Evolutionary conservation across 1,140 invertebrate species (phyloP).

Genomic region (Hirudo medicinalis): DNA sequence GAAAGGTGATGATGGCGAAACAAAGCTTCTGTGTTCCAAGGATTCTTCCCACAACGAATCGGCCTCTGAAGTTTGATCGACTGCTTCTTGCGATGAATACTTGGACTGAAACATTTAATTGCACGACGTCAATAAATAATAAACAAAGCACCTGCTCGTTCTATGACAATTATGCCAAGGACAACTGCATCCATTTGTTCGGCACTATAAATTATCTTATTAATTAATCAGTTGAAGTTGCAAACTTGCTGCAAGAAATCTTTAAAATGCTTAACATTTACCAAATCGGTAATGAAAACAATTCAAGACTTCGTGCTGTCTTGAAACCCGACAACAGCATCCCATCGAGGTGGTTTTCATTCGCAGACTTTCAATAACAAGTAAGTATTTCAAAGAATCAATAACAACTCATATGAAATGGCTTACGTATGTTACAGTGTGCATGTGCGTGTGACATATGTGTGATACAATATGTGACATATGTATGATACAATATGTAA

Average conservation of each 20-base stretch:
- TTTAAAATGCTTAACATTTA: too few species aligned
- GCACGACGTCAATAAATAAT: not conserved
- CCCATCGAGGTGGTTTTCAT: too few species aligned
- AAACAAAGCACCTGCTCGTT: not conserved
- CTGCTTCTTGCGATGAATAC: not conserved
- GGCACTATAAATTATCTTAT: too few species aligned
- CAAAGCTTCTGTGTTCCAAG: not conserved
- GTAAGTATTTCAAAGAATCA: not conserved
- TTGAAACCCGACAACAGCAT: too few species aligned
- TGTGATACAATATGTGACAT: too few species aligned
- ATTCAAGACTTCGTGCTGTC: too few species aligned
- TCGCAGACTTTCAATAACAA: not conserved
- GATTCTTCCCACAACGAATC: not conserved
- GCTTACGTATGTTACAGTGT: too few species aligned
- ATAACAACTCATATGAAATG: not conserved
- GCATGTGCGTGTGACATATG: too few species aligned
- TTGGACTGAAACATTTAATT: slow-evolving; percentile 2
- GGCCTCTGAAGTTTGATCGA: not conserved
- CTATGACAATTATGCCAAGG: not conserved
- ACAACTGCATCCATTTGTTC: not conserved
- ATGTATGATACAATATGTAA: too few species aligned
- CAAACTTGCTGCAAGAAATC: too few species aligned
- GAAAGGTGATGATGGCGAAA: not conserved
- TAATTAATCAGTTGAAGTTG: too few species aligned
- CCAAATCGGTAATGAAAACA: too few species aligned